These are phyloP conservation scores for Diprion similis DNA, from an alignment of 1,140 invertebrate species.

Conservation along the genomic window DNA sequence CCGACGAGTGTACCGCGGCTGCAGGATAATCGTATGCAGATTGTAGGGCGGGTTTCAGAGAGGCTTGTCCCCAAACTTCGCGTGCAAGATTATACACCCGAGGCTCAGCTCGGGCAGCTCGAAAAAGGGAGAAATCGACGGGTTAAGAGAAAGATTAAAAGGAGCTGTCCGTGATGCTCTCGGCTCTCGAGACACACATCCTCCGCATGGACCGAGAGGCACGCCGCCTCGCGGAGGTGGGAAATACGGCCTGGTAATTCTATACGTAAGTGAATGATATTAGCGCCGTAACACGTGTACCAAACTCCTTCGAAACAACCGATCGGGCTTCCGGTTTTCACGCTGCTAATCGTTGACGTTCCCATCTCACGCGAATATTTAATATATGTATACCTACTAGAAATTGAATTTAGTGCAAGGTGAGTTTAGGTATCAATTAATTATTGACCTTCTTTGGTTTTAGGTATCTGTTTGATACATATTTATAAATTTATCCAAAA, in stretches of 20 bases:
- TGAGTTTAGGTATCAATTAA: too few species aligned
- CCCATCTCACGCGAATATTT: neutral
- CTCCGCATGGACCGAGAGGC: too few species aligned
- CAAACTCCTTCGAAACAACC: constrained; percentile 19
- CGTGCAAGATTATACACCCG: constrained; percentile 48
- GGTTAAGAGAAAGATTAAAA: constrained; percentile 15
- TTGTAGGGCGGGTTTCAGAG: constrained; percentile 36
- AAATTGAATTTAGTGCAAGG: too few species aligned
- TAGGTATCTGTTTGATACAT: too few species aligned
- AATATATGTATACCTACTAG: too few species aligned
- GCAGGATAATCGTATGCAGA: constrained; percentile 44
- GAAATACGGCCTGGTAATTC: too few species aligned
- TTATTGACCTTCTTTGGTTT: too few species aligned
- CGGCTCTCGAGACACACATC: neutral
- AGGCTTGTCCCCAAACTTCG: constrained; percentile 45
- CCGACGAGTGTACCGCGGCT: constrained; percentile 11
- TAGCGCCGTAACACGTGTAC: constrained; percentile 49
- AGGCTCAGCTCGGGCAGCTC: constrained; percentile 18
- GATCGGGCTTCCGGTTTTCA: neutral
- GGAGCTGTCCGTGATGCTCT: neutral
- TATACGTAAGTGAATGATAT: constrained; percentile 34
- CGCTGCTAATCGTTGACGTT: too few species aligned
- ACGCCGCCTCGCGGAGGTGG: too few species aligned
- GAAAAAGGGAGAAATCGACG: constrained; percentile 12
- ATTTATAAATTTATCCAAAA: too few species aligned